Evolutionary conservation across 2,888 invertebrate genomes (phyloP), one percentile per base, ranked within the genome.

Genomic region (Ophion obscuratus): DNA sequence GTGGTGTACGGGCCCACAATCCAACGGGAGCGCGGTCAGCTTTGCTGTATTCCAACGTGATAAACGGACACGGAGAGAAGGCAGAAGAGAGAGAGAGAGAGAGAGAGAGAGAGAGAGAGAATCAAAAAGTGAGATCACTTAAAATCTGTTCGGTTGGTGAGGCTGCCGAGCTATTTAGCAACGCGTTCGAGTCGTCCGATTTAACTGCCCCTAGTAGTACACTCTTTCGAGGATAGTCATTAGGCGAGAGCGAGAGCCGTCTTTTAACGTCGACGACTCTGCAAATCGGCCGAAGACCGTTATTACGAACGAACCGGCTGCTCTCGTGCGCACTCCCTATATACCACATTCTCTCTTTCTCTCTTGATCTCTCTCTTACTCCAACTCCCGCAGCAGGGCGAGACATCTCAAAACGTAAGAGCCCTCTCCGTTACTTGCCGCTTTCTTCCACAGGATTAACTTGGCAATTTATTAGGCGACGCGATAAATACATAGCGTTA

Each of bases 281-380:
- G 85, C 84, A 85, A 88, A 88, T 88, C 87, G 83, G 80, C 83
- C 77, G 78, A 85, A 85, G 86, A 87, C 86, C 87, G 76, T 88
- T 86, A 88, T 88, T 88, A 88, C 77, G 70, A 70, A 79, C 75
- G 71, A 85, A 83, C 77, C 83, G 75, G 78, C 83, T 81, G 77
- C 77, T 84, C 59, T 78, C 83, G 77, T 40, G 68, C 78, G 62
- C 36, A 61, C 74, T 74, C 62, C 57, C 44, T 67, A 70, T 62
- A 47, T 40, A 71, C 71, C n/a, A 11, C 40, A n/a, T 11, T 66
- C 64, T 64, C 64, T 73, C 71, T 66, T 9, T 64, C 57, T 73
- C 62, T 64, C 71, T 80, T 24, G 24, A 44, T 66, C 27, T 64
- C 36, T 73, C 53, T 24, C 64, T 82, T 75, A 47, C 74, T 75